Evolutionary conservation across 2,113 vertebrate species (phyloP), one percentile per base, ranked within the genome.

Genomic region (Machaerirhynchus nigripectus): DNA sequence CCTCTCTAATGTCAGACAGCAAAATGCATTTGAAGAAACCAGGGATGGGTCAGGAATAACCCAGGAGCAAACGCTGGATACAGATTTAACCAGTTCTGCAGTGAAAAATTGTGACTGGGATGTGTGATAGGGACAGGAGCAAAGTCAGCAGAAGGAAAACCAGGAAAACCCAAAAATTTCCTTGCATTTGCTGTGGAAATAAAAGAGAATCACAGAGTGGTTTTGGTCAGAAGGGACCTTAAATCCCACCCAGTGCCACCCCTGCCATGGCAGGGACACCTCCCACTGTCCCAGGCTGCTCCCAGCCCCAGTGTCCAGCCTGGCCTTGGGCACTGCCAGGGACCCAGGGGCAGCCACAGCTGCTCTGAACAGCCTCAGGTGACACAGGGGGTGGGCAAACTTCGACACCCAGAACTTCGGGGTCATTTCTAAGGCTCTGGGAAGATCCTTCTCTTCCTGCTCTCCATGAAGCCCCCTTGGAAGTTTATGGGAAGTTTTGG

Each of bases 21-120:
- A 60, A 68, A 91, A 50, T 4, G 9, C 23, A 3, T 31, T 50
- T 55, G n/a, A 33, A 47, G 42, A 63, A 47, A 63, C 26, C 26
- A 67, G 18, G 42, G 73, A 8, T 3, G 46, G 55, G 19, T 30
- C 1, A 15, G 78, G 39, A 90, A 44, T 19, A 67, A 39, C 13
- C 39, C 50, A 20, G 81, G 47, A 75, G 46, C 21, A 52, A 73
- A 30, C 1, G 26, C 19, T 78, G 74, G 50, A 28, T 15, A 13
- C 14, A 2, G 50, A 67, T 28, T 47, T 31, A 23, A 10, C 6
- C 14, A 8, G 9, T 23, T 69, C 63, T 89, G 80, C 26, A 73
- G 63, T 11, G 33, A 35, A 7, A 9, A 18, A 20, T 0, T 3
- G 23, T 4, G 52, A 20, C 3, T 1, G 7, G 71, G 68, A 21